These are phyloP conservation scores for Dinothrombium tinctorium DNA, from an alignment of 1,140 invertebrate genomes.

Conservation along the genomic window DNA sequence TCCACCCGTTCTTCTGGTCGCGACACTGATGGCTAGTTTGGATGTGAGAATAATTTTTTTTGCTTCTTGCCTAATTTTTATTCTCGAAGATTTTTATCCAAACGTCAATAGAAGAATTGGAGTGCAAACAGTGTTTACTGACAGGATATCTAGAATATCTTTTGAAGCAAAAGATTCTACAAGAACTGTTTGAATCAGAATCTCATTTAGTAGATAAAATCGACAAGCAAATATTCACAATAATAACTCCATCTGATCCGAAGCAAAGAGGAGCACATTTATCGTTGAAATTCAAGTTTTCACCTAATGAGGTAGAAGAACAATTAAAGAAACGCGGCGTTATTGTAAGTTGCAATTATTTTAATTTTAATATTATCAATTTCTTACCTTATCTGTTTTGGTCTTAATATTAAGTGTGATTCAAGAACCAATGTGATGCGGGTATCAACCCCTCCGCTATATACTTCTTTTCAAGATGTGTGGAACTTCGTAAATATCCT, in stretches of 20 bases:
- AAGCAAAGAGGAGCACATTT: conserved; percentile 29
- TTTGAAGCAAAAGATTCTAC: conserved; percentile 15
- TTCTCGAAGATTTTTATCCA: conserved; percentile 26
- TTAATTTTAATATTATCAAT: too few relatives aligned
- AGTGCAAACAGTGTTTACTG: conserved; percentile 27
- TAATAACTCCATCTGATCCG: conserved; percentile 29
- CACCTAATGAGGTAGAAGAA: conserved; percentile 23
- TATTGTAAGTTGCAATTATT: conserved; percentile 26
- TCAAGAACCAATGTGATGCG: too few relatives aligned
- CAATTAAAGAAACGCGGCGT: conserved; percentile 27
- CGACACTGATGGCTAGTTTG: conserved; percentile 23
- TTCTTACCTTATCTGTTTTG: too few relatives aligned
- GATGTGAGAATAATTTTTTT: conserved; percentile 11
- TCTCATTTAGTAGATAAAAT: too few relatives aligned
- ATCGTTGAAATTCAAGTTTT: conserved; percentile 24
- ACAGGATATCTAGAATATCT: conserved; percentile 32
- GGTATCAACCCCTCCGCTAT: too few relatives aligned
- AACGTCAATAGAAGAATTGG: conserved; percentile 24
- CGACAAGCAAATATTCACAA: too few relatives aligned
- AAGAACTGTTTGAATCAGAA: conserved; percentile 7
- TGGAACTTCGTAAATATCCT: too few relatives aligned
- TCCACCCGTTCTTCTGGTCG: conserved; percentile 28
- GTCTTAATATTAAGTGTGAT: too few relatives aligned
- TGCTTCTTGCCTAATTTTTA: too few relatives aligned
- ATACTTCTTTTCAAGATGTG: too few relatives aligned